Percentiles rank a stretch among this genome's conserved stretches.
These are phyloP conservation scores for Notothenia rossii DNA, from an alignment of 2,113 vertebrate genomes.

Conservation along the genomic window DNA sequence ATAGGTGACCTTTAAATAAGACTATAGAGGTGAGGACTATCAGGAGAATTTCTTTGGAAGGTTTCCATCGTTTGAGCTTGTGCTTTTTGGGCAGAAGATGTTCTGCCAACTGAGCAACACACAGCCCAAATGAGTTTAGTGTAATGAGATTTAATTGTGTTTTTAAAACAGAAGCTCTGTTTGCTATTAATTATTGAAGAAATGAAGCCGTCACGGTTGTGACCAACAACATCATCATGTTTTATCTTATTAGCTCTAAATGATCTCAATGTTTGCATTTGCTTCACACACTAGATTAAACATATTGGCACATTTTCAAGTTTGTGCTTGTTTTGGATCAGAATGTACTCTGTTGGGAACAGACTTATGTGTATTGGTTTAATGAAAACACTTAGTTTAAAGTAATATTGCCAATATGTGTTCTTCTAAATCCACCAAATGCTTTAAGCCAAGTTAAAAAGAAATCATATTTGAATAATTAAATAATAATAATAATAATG, in stretches of 20 bases:
- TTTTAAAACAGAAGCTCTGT: background rate
- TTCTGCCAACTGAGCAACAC: background rate
- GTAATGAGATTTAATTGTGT: constrained; percentile 31
- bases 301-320: too few relatives aligned
- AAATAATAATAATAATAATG: too few relatives aligned
- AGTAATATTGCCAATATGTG: background rate
- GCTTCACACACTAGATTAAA: background rate
- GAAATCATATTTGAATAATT: too few relatives aligned
- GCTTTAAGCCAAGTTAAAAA: background rate
- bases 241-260: background rate
- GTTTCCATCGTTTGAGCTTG: background rate
- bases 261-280: background rate
- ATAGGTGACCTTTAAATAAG: background rate
- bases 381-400: too few relatives aligned
- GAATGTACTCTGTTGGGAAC: background rate
- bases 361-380: background rate
- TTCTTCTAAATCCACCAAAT: background rate
- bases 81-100: background rate
- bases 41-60: background rate
- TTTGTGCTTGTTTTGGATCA: background rate
- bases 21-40: too few relatives aligned
- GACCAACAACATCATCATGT: background rate
- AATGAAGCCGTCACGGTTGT: background rate
- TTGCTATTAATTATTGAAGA: background rate
- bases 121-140: constrained; percentile 11